Conservation (phyloP, 1,140 invertebrate species). For the Leptopilina boulardi region DNA sequence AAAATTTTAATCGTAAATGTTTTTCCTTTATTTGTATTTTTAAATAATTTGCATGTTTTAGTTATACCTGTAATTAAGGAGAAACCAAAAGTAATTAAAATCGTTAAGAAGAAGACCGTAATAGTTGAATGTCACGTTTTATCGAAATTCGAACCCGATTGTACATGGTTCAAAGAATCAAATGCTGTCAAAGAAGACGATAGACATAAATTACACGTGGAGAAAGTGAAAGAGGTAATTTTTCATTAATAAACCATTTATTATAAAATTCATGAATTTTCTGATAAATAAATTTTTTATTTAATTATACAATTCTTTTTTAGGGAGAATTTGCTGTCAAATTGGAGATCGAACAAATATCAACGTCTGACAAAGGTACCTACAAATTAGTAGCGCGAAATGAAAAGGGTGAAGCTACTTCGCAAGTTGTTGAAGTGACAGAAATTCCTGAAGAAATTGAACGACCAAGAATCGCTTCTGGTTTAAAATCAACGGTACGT, state of each 20-base stretch:
- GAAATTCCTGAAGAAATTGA: constrained; percentile 85
- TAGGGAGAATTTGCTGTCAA: constrained; percentile 91
- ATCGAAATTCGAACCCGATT: constrained; percentile 91
- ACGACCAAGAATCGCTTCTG: constrained; percentile 83
- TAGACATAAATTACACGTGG: constrained; percentile 85
- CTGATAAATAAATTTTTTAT: background rate
- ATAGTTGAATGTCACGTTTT: constrained; percentile 93
- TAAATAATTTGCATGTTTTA: constrained; percentile 68
- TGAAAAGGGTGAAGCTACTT: constrained; percentile 94
- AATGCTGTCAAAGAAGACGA: constrained; percentile 85
- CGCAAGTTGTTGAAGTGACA: constrained; percentile 90
- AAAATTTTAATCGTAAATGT: too few species aligned
- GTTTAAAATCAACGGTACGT: constrained; percentile 84
- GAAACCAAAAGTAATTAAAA: constrained; percentile 91
- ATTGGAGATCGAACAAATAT: constrained; percentile 89
- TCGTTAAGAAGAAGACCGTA: constrained; percentile 92
- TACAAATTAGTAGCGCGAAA: constrained; percentile 95
- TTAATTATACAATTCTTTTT: too few species aligned
- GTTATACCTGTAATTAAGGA: constrained; percentile 96
- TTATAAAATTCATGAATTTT: constrained; percentile 27
- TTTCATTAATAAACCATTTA: too few species aligned
- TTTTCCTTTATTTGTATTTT: too few species aligned
- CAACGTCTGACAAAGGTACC: constrained; percentile 87
- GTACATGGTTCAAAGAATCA: constrained; percentile 92
- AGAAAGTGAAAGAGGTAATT: constrained; percentile 85